Base-by-base conservation (phyloP, 2,113 vertebrate species). In the Dolichallabes microphthalmus region DNA sequence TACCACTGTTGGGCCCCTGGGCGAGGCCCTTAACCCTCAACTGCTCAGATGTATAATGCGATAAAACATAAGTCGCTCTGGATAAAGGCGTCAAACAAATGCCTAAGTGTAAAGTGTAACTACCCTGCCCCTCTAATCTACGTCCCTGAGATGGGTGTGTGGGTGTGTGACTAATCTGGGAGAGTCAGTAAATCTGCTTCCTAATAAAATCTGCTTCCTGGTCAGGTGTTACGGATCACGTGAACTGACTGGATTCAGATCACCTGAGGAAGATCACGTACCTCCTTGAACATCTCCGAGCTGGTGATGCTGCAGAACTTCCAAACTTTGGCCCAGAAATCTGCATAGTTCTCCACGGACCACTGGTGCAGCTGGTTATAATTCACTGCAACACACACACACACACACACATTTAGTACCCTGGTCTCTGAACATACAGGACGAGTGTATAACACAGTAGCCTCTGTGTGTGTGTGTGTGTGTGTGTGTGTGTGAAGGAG, bases 321-420 rank as follows among this genome's bases (percentile, higher is more conserved):
- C 97, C 97, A 99, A 90, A 99, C 96, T 17, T 97, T 94, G 0
- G 92, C 95, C 98, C 98, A 99, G 91, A 99, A 99, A 88, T 98
- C 97, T 0, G 96, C 66, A 82, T 96, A 98, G 8, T 90, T 95
- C 73, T 96, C 95, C 88, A 98, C 95, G 0, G 98, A 99, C 98
- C 98, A 99, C 86, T 96, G 96, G 91, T 98, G 98, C 1, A 99
- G 90, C 45, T 98, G 97, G 25, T 92, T 86, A 50, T 99, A 99
- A 92, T 95, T 98, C 12, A 89, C 98, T 96, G 52, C 11, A 85
- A 82, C 52, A 89, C 39, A 85, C 30, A 68, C 32, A 74, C 35
- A 73, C 25, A 53, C 58, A 17, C 50, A 73, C 4, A 85, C n/a
- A 64, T 27, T 32, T 11, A 32, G 15, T 19, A 22, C 2, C 50